Evolutionary conservation across 2,888 invertebrate genomes (phyloP).

Genomic region (Drosophila ustulata): DNA sequence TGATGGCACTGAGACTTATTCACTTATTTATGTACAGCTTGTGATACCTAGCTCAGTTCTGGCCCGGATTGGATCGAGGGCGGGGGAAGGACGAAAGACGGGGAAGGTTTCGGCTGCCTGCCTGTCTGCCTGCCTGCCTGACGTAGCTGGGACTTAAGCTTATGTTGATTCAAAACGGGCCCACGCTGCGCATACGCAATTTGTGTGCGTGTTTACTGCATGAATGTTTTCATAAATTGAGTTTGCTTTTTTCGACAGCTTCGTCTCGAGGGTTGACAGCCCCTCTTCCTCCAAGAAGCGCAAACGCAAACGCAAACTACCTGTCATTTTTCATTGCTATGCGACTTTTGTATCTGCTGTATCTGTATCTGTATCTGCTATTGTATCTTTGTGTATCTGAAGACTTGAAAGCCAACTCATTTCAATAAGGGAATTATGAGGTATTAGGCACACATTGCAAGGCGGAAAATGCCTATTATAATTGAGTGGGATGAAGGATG

Average conservation of each 20-base stretch:
- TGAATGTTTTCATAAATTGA: conserved; percentile 77
- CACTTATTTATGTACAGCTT: conserved; percentile 49
- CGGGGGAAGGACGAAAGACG: fast-evolving
- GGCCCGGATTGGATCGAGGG: neutral
- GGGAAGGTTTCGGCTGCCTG: neutral
- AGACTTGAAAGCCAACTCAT: conserved; percentile 37
- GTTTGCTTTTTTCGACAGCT: conserved; percentile 75
- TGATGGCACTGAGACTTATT: conserved; percentile 36
- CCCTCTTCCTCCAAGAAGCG: neutral
- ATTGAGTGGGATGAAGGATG: neutral
- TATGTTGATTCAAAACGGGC: conserved; percentile 47
- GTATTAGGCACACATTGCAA: conserved; percentile 59
- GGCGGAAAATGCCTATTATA: conserved; percentile 25
- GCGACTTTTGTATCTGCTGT: conserved; percentile 37
- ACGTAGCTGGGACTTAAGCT: conserved; percentile 2
- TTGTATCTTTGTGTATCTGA: conserved; percentile 7
- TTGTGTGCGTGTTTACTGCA: conserved; percentile 51
- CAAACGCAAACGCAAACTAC: conserved; percentile 27
- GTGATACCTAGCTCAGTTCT: conserved; percentile 17
- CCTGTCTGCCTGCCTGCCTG: neutral
- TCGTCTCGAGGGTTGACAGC: conserved; percentile 47
- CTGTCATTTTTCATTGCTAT: conserved; percentile 55
- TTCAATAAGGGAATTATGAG: conserved; percentile 73
- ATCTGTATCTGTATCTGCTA: neutral
- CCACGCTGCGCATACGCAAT: conserved; percentile 73